Evolutionary conservation across 2,113 vertebrate species (phyloP).

Genomic region (Macquaria ambigua): DNA sequence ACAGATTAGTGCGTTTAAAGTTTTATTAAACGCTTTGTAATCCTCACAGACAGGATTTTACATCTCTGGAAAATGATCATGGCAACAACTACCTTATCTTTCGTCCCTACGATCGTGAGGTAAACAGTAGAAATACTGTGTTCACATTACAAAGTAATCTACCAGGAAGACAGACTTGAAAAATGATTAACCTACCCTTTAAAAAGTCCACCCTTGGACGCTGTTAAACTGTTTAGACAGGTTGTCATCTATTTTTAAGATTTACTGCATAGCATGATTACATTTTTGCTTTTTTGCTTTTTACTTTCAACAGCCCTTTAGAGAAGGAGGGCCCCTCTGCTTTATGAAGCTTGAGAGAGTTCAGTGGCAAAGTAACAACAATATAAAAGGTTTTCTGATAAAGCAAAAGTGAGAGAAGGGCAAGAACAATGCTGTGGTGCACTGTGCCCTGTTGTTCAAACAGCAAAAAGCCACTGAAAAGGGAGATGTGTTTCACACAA

Average conservation of each 20-base stretch:
- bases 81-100: no score
- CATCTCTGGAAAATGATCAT: not conserved
- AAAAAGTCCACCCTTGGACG: not conserved
- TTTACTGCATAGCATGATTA: not conserved
- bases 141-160: not conserved
- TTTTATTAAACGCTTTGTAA: not conserved
- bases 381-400: not conserved
- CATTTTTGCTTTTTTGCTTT: not conserved
- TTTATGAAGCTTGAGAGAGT: not conserved
- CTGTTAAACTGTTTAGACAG: not conserved
- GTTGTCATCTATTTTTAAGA: not conserved
- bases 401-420: not conserved
- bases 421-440: conserved; percentile 14
- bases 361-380: not conserved
- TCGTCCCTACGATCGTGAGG: not conserved
- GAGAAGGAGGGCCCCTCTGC: not conserved
- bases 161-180: not conserved
- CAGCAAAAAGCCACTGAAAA: conserved; percentile 19
- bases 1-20: not conserved
- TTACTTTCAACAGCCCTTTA: not conserved
- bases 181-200: no score
- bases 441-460: not conserved
- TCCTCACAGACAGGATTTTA: not conserved
- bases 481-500: conserved; percentile 3
- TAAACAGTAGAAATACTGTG: not conserved